Evolutionary conservation across 53 echinoderm and acorn worm species (phyloP).

Genomic region (Holothuria scabra): DNA sequence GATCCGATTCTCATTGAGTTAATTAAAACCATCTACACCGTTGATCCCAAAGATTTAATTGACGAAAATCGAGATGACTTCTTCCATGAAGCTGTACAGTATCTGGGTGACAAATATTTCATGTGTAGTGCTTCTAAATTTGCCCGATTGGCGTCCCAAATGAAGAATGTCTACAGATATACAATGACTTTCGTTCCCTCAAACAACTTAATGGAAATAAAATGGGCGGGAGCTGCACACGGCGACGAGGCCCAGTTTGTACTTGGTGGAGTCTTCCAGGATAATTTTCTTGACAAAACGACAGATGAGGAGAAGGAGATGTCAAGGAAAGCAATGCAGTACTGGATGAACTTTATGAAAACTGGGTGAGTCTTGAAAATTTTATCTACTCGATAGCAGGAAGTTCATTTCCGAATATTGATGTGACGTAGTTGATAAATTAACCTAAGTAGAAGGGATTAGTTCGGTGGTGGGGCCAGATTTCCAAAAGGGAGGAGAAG

Average conservation of each 20-base stretch:
- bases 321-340: constrained; percentile 2
- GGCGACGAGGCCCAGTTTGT: not conserved
- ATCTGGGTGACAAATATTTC: not conserved
- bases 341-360: constrained; percentile 34
- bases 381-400: too few species aligned
- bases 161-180: not conserved
- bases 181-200: constrained; percentile 21
- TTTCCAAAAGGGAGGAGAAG: too few species aligned
- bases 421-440: too few species aligned
- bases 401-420: too few species aligned
- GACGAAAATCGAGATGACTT: constrained; percentile 1
- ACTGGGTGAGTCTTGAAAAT: constrained; percentile 23
- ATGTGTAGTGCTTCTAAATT: constrained; percentile 11
- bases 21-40: constrained; percentile 2
- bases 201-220: not conserved
- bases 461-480: too few species aligned
- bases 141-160: not conserved
- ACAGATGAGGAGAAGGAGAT: constrained; percentile 11
- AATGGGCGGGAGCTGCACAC: constrained; percentile 8
- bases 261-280: not conserved
- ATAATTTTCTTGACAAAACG: not conserved
- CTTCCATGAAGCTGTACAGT: not conserved
- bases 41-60: not conserved
- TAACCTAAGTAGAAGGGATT: too few species aligned
- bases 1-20: constrained; percentile 1